Evolutionary conservation across 2,797 vertebrate species (phyloP).

Genomic region (Acanthurus lineatus): DNA sequence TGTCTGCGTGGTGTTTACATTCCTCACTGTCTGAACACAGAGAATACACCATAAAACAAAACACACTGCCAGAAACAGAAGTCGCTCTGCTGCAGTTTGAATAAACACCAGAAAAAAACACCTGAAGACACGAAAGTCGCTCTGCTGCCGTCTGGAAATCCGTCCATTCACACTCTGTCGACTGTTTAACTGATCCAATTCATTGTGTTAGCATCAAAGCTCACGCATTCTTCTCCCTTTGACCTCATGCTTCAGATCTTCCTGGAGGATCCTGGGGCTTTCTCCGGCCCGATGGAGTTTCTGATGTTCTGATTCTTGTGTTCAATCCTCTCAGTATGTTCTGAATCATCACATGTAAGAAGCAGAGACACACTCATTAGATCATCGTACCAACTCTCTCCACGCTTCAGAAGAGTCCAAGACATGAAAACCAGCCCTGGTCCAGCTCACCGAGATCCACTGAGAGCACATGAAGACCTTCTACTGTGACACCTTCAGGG

Average conservation of each 20-base stretch:
- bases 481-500: no score
- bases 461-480: background rate
- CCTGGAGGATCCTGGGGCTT: background rate
- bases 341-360: background rate
- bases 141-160: background rate
- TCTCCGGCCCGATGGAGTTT: no score
- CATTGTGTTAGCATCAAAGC: background rate
- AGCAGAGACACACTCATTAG: background rate
- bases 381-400: background rate
- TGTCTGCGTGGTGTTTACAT: slow-evolving; percentile 57
- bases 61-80: slow-evolving; percentile 6
- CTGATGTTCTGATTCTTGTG: no score
- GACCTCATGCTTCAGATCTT: background rate
- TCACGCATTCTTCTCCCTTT: background rate
- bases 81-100: background rate
- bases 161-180: background rate
- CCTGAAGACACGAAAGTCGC: background rate
- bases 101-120: background rate
- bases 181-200: background rate
- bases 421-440: no score
- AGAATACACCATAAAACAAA: slow-evolving; percentile 28
- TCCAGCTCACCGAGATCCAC: no score
- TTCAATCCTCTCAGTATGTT: background rate
- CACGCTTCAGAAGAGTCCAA: background rate
- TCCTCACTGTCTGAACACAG: slow-evolving; percentile 56